Evolutionary conservation across 2,113 vertebrate genomes (phyloP), one percentile per base, ranked within the genome.

Genomic region (Zosterops pallidus): DNA sequence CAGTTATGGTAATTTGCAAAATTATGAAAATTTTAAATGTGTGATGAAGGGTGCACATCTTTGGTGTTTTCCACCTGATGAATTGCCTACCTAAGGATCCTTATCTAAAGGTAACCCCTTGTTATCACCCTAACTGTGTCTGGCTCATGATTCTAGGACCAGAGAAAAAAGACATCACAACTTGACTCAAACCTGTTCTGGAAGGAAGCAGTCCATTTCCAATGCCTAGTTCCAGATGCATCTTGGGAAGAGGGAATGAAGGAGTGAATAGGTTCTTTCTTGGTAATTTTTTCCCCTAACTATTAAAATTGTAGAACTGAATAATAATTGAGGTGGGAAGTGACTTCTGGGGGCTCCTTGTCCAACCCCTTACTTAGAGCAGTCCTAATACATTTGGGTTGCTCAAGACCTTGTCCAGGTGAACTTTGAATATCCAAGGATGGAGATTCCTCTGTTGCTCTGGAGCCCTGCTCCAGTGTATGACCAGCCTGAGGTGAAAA

Each of bases 61-160:
- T 31, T 4, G 15, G 37, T 0, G 0, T 35, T 71, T 60, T 31
- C 56, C 3, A 2, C 12, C 31, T 21, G 12, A 8, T 2, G 0
- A 52, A 35, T 25, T 62, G 46, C 11, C 4, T 21, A 50, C 6
- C 46, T 10, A 21, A 83, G 46, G 31, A 25, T 44, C 25, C 25
- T 62, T 9, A 11, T 10, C 4, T 37, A 21, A 52, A 62, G 16
- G 31, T 24, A 50, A 35, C 9, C 12, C 20, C 15, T 70, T 52
- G 4, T 53, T 62, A 62, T 62, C 21, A 31, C 21, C 17, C 46
- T 29, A 2, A 10, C 10, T 31, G 6, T 44, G 56, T 21, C 67
- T 83, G 21, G 25, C 25, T 83, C 0, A 0, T 62, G 55, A 31
- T 71, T 52, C 46, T 52, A 31, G 25, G 47, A 16, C 47, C 47